Conservation (phyloP, 2,888 invertebrate genomes). For the Melipona beecheii region DNA sequence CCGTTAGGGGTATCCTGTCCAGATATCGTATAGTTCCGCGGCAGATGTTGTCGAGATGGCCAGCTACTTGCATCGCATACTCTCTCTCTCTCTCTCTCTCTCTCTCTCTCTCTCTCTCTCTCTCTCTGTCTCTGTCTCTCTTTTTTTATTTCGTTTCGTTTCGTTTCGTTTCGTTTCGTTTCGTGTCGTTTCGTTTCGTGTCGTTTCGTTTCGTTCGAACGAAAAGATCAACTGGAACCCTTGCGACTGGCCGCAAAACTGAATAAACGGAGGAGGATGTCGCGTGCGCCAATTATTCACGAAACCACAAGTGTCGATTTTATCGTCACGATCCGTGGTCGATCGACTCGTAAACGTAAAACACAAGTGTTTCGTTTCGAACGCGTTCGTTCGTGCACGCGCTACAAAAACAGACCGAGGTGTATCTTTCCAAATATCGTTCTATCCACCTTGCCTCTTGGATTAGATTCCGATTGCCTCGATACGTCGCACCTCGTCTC, state of each 20-base stretch:
- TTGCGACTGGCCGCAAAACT: too few relatives aligned
- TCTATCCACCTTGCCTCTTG: constrained; percentile 1
- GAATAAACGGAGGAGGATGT: too few relatives aligned
- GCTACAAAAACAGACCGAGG: constrained; percentile 31
- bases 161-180: neutral
- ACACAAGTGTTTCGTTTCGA: constrained; percentile 70
- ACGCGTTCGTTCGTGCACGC: constrained; percentile 47
- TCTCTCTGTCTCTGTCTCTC: too few relatives aligned
- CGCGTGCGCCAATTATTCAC: too few relatives aligned
- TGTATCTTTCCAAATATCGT: constrained; percentile 38
- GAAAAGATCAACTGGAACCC: neutral
- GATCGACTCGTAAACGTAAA: constrained; percentile 57
- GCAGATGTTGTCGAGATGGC: constrained; percentile 70
- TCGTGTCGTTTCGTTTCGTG: neutral
- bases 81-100: neutral
- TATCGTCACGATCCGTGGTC: neutral
- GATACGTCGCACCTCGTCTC: neutral
- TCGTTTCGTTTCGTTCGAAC: neutral
- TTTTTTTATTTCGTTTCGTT: neutral
- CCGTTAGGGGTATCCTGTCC: constrained; percentile 70
- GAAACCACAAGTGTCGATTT: constrained; percentile 58
- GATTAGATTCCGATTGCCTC: neutral
- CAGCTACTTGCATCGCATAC: neutral
- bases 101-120: too few relatives aligned
- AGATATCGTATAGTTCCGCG: constrained; percentile 78